Conservation (phyloP, 2,797 vertebrate species). For the Etheostoma nigrum region DNA sequence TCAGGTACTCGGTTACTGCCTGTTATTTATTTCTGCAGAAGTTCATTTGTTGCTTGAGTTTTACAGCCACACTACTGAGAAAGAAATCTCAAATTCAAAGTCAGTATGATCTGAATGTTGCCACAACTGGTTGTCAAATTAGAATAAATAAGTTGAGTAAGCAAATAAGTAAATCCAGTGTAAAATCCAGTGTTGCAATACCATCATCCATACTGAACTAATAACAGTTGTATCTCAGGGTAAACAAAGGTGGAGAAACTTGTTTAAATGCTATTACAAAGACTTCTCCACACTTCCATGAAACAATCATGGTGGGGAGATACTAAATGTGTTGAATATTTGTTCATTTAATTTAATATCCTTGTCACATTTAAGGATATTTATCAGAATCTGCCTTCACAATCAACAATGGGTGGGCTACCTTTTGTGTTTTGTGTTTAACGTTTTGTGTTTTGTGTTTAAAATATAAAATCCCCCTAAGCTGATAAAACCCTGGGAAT, state of each 20-base stretch:
- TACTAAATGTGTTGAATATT: not conserved
- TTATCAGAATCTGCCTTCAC: not conserved
- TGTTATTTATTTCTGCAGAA: constrained; percentile 3
- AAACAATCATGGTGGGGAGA: not conserved
- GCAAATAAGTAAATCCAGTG: no score
- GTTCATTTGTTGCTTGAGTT: not conserved
- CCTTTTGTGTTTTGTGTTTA: not conserved
- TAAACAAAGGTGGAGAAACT: not conserved
- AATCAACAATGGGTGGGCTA: not conserved
- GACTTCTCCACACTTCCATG: not conserved
- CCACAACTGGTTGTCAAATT: not conserved
- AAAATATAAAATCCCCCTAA: not conserved
- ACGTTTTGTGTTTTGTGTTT: not conserved
- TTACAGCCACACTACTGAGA: not conserved
- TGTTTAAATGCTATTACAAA: not conserved
- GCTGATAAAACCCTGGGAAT: not conserved
- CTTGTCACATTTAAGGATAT: not conserved
- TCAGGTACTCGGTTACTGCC: constrained; percentile 15
- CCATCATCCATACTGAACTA: not conserved
- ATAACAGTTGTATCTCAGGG: not conserved
- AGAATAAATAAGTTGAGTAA: constrained; percentile 3
- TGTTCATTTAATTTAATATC: not conserved
- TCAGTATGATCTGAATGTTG: not conserved
- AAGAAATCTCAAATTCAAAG: not conserved
- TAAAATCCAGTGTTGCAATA: not conserved